Conservation (phyloP, 1,140 invertebrate genomes). For the Meloidogyne floridensis region DNA sequence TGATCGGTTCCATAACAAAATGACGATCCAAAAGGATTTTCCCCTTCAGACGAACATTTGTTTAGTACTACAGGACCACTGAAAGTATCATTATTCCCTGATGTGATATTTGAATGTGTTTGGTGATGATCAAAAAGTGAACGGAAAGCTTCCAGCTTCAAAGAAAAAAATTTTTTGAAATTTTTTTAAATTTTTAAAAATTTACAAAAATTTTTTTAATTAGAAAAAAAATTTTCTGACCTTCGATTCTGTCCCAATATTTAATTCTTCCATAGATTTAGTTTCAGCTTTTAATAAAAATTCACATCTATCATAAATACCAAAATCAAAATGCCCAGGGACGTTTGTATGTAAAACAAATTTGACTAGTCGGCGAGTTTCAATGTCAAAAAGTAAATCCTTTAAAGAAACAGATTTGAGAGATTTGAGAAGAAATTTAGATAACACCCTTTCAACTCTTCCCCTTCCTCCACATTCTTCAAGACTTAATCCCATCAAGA, state of each 20-base stretch:
- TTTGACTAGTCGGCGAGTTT: constrained; percentile 89
- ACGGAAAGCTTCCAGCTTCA: constrained; percentile 47
- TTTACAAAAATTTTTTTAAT: too few relatives aligned
- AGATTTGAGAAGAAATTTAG: not conserved
- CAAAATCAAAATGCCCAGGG: constrained; percentile 98
- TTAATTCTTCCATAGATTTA: not conserved
- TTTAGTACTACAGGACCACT: constrained; percentile 46
- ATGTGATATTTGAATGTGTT: constrained; percentile 37
- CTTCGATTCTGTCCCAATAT: not conserved
- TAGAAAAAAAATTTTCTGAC: not conserved
- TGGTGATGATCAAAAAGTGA: constrained; percentile 31
- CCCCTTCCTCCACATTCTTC: too few relatives aligned
- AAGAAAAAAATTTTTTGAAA: not conserved
- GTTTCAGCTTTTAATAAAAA: constrained; percentile 24
- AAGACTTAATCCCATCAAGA: too few relatives aligned
- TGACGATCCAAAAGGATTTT: constrained; percentile 58
- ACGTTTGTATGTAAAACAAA: constrained; percentile 97
- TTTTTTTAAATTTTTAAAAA: too few relatives aligned
- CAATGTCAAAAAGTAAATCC: constrained; percentile 94
- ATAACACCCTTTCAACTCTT: not conserved
- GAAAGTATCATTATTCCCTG: constrained; percentile 15
- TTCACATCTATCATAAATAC: constrained; percentile 67
- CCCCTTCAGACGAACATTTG: constrained; percentile 48
- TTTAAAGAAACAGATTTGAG: constrained; percentile 67
- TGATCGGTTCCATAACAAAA: constrained; percentile 55